Percentiles rank a stretch among this genome's conserved stretches.
phyloP scores from a whole-genome alignment of 2,888 invertebrate genomes.

The Margaritifera margaritifera region DNA sequence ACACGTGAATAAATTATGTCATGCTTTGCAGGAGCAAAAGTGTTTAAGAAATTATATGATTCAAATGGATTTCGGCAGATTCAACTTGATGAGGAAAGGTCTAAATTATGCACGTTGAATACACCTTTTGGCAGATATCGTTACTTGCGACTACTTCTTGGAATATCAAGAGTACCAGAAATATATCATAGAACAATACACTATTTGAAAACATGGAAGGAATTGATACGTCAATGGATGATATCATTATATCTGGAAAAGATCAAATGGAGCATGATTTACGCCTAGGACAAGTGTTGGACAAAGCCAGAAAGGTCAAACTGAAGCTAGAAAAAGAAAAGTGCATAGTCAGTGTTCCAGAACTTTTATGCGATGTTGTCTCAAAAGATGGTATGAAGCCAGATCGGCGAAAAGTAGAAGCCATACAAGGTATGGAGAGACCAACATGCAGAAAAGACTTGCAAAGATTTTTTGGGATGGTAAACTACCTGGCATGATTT shows the following conservation, averaged over 20 bases:
- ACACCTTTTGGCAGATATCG: conserved; percentile 24
- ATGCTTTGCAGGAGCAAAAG: conserved; percentile 24
- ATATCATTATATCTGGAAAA: conserved; percentile 17
- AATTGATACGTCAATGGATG: conserved; percentile 24
- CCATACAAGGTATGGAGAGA: conserved; percentile 4
- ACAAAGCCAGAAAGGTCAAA: conserved; percentile 9
- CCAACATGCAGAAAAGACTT: conserved; percentile 9
- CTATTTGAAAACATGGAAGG: conserved; percentile 17
- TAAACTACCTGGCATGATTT: conserved; percentile 13
- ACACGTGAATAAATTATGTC: conserved; percentile 38
- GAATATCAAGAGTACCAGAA: conserved; percentile 12
- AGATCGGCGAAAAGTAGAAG: conserved; percentile 14
- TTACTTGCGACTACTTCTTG: conserved; percentile 9
- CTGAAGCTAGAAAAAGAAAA: conserved; percentile 26
- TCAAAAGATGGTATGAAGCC: conserved; percentile 19
- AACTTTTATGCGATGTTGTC: conserved; percentile 26
- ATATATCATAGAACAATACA: conserved; percentile 20
- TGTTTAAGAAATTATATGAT: conserved; percentile 37
- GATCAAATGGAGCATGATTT: conserved; percentile 5
- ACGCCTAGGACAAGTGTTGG: conserved; percentile 10
- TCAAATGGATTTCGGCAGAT: conserved; percentile 38
- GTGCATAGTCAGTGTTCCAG: conserved; percentile 16
- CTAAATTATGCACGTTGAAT: conserved; percentile 22
- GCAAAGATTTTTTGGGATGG: conserved; percentile 19
- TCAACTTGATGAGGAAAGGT: conserved; percentile 10